These are phyloP conservation scores for Remorina albescens DNA, from an alignment of 2,797 vertebrate genomes.

Conservation along the genomic window DNA sequence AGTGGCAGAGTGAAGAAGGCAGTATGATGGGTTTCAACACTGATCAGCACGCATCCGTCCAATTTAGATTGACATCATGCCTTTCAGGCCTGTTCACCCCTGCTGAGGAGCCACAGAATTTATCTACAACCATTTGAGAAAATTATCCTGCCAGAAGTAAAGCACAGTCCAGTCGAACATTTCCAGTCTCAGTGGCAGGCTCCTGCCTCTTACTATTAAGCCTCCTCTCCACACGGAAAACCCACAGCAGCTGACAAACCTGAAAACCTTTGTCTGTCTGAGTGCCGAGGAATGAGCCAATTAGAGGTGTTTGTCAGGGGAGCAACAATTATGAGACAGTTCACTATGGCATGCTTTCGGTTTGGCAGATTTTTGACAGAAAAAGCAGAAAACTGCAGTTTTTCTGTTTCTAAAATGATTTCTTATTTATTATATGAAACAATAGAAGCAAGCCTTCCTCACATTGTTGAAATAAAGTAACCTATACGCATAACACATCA, in stretches of 20 bases:
- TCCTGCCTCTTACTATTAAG: slow-evolving; percentile 50
- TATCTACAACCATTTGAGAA: slow-evolving; percentile 39
- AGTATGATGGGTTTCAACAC: slow-evolving; percentile 28
- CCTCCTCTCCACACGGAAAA: slow-evolving; percentile 40
- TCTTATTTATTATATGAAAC: not conserved
- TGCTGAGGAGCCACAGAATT: slow-evolving; percentile 57
- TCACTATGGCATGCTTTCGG: slow-evolving; percentile 8
- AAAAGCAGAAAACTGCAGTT: slow-evolving; percentile 8
- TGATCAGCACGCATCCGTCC: slow-evolving; percentile 36
- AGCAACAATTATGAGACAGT: slow-evolving; percentile 53
- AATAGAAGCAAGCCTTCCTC: not conserved
- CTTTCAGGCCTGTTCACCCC: slow-evolving; percentile 43
- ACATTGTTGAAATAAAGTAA: not conserved
- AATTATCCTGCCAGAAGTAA: slow-evolving; percentile 29
- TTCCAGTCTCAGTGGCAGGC: slow-evolving; percentile 40
- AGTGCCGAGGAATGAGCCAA: slow-evolving; percentile 64
- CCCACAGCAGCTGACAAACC: slow-evolving; percentile 59
- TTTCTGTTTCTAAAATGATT: slow-evolving; percentile 14
- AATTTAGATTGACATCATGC: slow-evolving; percentile 46
- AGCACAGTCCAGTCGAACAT: slow-evolving; percentile 33
- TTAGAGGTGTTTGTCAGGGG: slow-evolving; percentile 67
- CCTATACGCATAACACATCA: not conserved
- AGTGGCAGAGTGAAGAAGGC: slow-evolving; percentile 15
- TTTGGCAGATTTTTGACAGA: not conserved
- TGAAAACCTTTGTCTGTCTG: slow-evolving; percentile 57